phyloP scores from a whole-genome alignment of 2,888 invertebrate genomes.

The Neelides folsomi region DNA sequence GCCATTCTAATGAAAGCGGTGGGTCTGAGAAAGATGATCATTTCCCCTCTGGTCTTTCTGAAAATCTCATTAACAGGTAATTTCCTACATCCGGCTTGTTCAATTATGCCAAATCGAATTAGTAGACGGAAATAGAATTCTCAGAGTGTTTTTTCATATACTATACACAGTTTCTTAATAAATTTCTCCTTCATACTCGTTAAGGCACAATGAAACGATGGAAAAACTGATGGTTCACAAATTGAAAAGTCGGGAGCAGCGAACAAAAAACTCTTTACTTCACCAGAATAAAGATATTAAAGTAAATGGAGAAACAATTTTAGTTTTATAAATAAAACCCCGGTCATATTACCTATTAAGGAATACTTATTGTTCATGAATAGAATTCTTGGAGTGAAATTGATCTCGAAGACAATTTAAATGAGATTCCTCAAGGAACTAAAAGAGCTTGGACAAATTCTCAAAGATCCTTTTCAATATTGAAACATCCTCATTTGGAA shows the following conservation, averaged over 20 bases:
- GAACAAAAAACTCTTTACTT: constrained; percentile 38
- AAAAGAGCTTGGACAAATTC: no score
- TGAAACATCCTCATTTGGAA: no score
- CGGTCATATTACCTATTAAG: no score
- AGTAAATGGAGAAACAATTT: constrained; percentile 37
- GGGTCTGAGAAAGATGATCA: constrained; percentile 46
- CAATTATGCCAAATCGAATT: background rate
- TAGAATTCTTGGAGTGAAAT: constrained; percentile 42
- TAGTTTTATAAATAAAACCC: no score
- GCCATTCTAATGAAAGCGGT: constrained; percentile 12
- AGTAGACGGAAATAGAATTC: background rate
- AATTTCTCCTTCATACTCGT: constrained; percentile 10
- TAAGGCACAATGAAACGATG: constrained; percentile 68
- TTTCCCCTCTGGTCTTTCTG: constrained; percentile 14
- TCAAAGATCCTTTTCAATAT: no score
- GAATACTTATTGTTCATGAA: constrained; percentile 34
- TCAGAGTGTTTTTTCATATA: background rate
- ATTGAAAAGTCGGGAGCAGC: constrained; percentile 41
- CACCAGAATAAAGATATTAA: constrained; percentile 37
- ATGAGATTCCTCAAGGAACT: no score
- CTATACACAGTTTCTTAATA: background rate
- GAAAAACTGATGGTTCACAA: constrained; percentile 57
- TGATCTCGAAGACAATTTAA: constrained; percentile 38
- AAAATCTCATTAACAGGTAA: constrained; percentile 24
- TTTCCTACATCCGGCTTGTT: background rate